phyloP scores from a whole-genome alignment of 2,888 invertebrate genomes.

The Papilio protenor region DNA sequence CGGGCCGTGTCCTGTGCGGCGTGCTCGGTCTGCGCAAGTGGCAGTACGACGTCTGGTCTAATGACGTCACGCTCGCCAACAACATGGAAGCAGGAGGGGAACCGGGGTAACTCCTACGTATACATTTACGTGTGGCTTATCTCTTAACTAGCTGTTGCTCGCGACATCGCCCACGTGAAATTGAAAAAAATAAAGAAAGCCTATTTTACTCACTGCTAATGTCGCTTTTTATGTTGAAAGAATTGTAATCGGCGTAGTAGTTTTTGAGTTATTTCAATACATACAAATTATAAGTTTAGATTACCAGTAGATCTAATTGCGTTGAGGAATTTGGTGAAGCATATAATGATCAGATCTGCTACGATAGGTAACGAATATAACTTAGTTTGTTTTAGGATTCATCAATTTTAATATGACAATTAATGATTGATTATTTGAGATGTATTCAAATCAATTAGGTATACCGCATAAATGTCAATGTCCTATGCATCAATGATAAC shows the following conservation, averaged over 20 bases:
- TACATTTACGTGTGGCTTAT: neutral
- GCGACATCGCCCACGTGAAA: too few relatives aligned
- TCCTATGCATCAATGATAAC: conserved; percentile 38
- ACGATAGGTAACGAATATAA: too few relatives aligned
- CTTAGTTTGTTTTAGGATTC: neutral
- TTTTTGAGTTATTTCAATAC: too few relatives aligned
- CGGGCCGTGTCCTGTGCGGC: conserved; percentile 89
- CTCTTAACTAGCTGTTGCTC: too few relatives aligned
- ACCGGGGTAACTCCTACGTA: conserved; percentile 86
- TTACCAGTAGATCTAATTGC: too few relatives aligned
- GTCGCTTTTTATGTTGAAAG: too few relatives aligned
- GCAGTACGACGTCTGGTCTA: conserved; percentile 98
- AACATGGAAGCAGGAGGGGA: conserved; percentile 96
- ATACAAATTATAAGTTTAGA: too few relatives aligned
- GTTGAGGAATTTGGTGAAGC: too few relatives aligned
- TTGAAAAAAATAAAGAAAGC: too few relatives aligned
- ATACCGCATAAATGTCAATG: conserved; percentile 40
- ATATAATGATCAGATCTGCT: neutral
- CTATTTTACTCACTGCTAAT: too few relatives aligned
- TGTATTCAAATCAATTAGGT: conserved; percentile 22
- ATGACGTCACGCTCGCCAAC: conserved; percentile 95
- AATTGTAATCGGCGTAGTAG: too few relatives aligned
- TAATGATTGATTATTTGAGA: conserved; percentile 1
- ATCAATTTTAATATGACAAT: neutral
- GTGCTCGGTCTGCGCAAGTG: conserved; percentile 95